phyloP scores from a whole-genome alignment of 2,888 invertebrate species.

The Polyommatus icarus region DNA sequence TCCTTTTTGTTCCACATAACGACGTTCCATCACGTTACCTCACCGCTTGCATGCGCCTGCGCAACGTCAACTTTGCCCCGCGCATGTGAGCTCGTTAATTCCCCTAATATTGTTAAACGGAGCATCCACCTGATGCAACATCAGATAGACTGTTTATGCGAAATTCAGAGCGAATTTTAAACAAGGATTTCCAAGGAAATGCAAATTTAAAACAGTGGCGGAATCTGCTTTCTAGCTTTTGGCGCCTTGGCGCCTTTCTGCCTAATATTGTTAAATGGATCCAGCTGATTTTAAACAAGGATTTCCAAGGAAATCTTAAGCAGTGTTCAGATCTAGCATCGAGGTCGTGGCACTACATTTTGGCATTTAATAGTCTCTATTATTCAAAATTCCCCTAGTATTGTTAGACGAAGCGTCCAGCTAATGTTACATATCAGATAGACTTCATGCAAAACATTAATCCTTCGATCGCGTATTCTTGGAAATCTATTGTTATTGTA shows the following conservation, averaged over 20 bases:
- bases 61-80: slow-evolving; percentile 28
- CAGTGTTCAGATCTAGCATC: too few species aligned
- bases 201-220: not conserved
- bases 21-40: not conserved
- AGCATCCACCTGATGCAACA: slow-evolving; percentile 18
- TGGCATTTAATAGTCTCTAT: not conserved
- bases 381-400: not conserved
- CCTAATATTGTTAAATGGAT: too few species aligned
- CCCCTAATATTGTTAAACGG: slow-evolving; percentile 8
- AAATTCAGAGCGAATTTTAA: slow-evolving; percentile 16
- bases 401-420: not conserved
- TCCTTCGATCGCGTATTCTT: too few species aligned
- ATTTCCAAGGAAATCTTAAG: too few species aligned
- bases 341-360: not conserved
- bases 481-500: too few species aligned
- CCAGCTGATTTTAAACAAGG: too few species aligned
- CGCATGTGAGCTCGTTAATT: slow-evolving; percentile 24
- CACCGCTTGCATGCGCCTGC: slow-evolving; percentile 5
- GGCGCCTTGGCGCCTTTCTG: not conserved
- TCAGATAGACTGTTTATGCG: slow-evolving; percentile 15
- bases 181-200: slow-evolving; percentile 1
- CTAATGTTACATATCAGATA: not conserved
- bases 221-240: not conserved
- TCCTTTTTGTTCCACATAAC: slow-evolving; percentile 8
- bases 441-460: not conserved